Evolutionary conservation across 1,140 invertebrate genomes (phyloP).

Genomic region (Plodia interpunctella): DNA sequence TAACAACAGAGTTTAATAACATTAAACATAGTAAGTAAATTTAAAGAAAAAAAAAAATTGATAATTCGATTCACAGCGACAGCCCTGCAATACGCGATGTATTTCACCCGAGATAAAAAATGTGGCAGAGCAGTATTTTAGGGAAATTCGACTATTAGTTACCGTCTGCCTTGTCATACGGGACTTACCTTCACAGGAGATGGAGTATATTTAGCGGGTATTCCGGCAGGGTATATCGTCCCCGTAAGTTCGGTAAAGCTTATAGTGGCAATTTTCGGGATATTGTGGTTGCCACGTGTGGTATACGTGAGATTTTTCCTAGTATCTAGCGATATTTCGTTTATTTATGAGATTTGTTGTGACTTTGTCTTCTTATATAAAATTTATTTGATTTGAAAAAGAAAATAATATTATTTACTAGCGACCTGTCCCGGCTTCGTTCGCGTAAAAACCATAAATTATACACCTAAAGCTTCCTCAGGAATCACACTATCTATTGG

Average conservation of each 20-base stretch:
- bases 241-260: neutral
- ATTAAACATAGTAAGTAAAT: too few species aligned
- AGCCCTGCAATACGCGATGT: slow-evolving; percentile 27
- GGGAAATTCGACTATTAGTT: slow-evolving; percentile 49
- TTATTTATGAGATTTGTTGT: neutral
- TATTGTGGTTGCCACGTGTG: neutral
- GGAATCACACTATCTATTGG: too few species aligned
- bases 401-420: too few species aligned
- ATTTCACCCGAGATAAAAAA: slow-evolving; percentile 27
- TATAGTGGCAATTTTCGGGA: neutral
- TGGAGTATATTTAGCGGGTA: slow-evolving; percentile 7
- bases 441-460: too few species aligned
- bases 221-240: neutral
- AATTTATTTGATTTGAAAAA: too few species aligned
- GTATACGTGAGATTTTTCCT: neutral
- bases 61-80: slow-evolving; percentile 6
- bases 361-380: too few species aligned
- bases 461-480: too few species aligned
- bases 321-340: neutral
- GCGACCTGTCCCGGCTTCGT: too few species aligned
- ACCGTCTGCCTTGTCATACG: slow-evolving; percentile 35
- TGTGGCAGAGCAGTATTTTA: slow-evolving; percentile 36
- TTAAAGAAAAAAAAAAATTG: too few species aligned
- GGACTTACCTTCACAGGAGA: slow-evolving; percentile 13
- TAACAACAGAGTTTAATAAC: too few species aligned